Percentiles rank a stretch among this genome's conserved stretches.
Conservation (phyloP, 2,113 vertebrate species). For the Paralichthys olivaceus region DNA sequence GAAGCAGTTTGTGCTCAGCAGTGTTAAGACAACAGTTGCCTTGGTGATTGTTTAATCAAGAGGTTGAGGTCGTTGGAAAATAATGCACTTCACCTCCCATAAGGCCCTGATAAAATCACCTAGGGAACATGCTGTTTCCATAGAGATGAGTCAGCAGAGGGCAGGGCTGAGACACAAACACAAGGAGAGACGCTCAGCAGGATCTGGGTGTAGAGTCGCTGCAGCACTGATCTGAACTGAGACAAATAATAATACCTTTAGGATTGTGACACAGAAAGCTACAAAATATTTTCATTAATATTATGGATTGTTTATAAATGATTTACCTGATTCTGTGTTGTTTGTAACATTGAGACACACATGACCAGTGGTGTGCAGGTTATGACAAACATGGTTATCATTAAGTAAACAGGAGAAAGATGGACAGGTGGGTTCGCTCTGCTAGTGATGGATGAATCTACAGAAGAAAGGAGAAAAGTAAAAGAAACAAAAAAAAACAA, state of each 20-base stretch:
- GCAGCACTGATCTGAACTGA: background rate
- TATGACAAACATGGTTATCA: conserved; percentile 64
- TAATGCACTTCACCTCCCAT: conserved; percentile 70
- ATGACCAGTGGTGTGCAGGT: conserved; percentile 18
- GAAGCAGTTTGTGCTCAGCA: conserved; percentile 24
- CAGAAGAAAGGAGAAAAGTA: conserved; percentile 2
- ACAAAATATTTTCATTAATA: no score
- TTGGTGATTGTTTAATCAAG: conserved; percentile 66
- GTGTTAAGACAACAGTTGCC: conserved; percentile 58
- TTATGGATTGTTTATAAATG: background rate
- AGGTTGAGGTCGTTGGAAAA: conserved; percentile 66
- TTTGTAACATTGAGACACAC: background rate
- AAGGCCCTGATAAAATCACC: conserved; percentile 75
- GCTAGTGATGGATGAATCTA: conserved; percentile 18
- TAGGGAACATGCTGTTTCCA: conserved; percentile 72
- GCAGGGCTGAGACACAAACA: conserved; percentile 66
- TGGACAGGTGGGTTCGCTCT: conserved; percentile 50
- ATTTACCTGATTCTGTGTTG: background rate
- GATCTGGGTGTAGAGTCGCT: background rate
- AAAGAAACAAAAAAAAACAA: background rate
- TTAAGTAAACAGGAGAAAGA: conserved; percentile 53
- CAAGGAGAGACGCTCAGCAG: conserved; percentile 10
- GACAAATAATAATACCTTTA: background rate
- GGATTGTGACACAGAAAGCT: background rate
- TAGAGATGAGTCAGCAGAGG: conserved; percentile 72